Base-by-base conservation (phyloP, 2,797 vertebrate genomes). In the Mormyrops attenuatus region DNA sequence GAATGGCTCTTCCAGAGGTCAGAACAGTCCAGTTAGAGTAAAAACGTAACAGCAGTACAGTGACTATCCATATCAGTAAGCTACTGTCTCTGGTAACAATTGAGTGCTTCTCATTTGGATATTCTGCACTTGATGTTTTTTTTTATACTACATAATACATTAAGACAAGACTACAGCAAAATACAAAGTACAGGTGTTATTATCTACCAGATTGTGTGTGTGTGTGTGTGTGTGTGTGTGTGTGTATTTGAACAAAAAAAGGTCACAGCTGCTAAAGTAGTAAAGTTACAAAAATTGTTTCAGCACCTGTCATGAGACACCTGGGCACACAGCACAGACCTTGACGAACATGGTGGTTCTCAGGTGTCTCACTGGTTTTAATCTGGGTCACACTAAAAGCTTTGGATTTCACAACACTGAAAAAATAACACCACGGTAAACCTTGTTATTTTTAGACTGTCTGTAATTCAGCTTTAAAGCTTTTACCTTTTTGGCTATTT, bases 51-150 rank as follows among this genome's bases (percentile, higher is more conserved):
- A 63, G 6, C 49, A 34, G 2, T 26, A 26, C 69, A 47, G 5
- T 3, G 17, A n/a, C 3, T 26, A 34, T 52, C 20, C 77, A 53
- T 92, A 91, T 87, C 91, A 93, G 93, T 91, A 92, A 66, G 90
- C 15, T 41, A 3, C 17, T 63, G 34, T n/a, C 30, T 9, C 13
- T 88, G 17, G 3, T 38, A 8, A 88, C 34, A 38, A 11, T 34
- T 38, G 13, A 17, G 15, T 60, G 8, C 57, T n/a, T 41, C 55
- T 22, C 26, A 60, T 87, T 87, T 13, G 20, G 73, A 20, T 38
- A 17, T 17, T 80, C 44, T 9, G 63, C 26, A 52, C 38, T 20
- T 52, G 6, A 7, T n/a, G 20, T 50, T 22, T 52, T n/a, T 50
- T 20, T 60, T 26, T 11, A 50, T 30, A 9, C 9, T 30, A 9